Base-by-base conservation (phyloP, 2,888 invertebrate genomes). In the Deilephila porcellus region DNA sequence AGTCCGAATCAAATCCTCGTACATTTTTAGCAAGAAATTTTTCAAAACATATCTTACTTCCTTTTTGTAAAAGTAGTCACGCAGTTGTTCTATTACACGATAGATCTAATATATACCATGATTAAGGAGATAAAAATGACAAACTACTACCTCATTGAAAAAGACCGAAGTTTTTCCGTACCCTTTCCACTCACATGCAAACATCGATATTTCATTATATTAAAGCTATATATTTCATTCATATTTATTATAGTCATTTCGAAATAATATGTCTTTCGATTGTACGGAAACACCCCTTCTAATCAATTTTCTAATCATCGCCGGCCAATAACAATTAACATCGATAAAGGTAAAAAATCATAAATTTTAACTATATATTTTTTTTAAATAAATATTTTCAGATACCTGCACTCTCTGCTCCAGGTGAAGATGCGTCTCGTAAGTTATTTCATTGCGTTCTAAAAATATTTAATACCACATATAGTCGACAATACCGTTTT, bases 191-290 rank as follows among this genome's bases (percentile, higher is more conserved):
- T 19, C 6, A 19, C 53, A 53, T 56, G 56, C 56, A 56, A 56
- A 56, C 56, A 56, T 56, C 45, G 45, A n/a, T n/a, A 5, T 56
- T n/a, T 56, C 56, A 56, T 56, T 56, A 56, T n/a, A 56, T 56
- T 56, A 56, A 56, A n/a, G 56, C 56, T 56, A 56, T 56, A 45
- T 45, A 45, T 45, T 45, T 56, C 56, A n/a, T 56, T 56, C n/a
- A 56, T n/a, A 56, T 19, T 7, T 56, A 56, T 56, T 56, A 53
- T 17, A n/a, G 17, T n/a, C 56, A n/a, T 56, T 19, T 56, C n/a
- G 56, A 56, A n/a, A 56, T 56, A n/a, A 56, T 56, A n/a, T 56
- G 17, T n/a, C 56, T 56, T 56, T n/a, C n/a, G 19, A 56, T 56
- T 56, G 53, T 19, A 56, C 19, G 5, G 17, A 56, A 56, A 56